Evolutionary conservation across 2,888 invertebrate genomes (phyloP), one percentile per base, ranked within the genome.

Genomic region (Phlogophora meticulosa): DNA sequence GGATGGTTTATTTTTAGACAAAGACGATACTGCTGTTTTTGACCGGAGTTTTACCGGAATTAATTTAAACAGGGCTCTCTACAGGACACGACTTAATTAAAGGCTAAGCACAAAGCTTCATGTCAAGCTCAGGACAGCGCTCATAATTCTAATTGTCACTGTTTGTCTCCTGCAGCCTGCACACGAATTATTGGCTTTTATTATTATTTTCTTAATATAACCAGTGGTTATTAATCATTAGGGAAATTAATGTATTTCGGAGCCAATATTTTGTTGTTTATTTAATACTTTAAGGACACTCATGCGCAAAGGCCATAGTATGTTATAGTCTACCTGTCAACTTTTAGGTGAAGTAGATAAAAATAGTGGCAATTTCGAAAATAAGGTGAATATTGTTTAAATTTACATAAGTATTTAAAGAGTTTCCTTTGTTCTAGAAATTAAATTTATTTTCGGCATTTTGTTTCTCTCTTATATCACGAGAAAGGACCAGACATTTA

Each of bases 61-160:
- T 34, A 40, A 34, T 48, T 5, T 4, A 40, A 55, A 49, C 49
- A 59, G 10, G 20, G 10, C 20, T 32, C 22, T 45, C 15, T 32
- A 15, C n/a, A 48, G 17, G 5, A 42, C 34, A 17, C 40, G 24
- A 38, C 5, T 34, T 66, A 66, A 38, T 46, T 46, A 66, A 17
- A 15, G n/a, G 20, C 0, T 7, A 4, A 22, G 20, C 24, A 45
- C 22, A 9, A 42, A 4, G 48, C 68, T 42, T 36, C 4, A 28
- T 58, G 48, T 58, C 34, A 42, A 11, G 9, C 11, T 5, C 48
- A 42, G 42, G 20, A 0, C 32, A 4, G 13, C 28, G 34, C 11
- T 49, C 40, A 1, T 59, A 36, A 22, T 36, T 61, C 20, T 36
- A 49, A 48, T 48, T 36, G 59, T 28, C 28, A 20, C 15, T 10